Percentiles rank a stretch among this genome's conserved stretches.
Conservation (phyloP, 2,888 invertebrate species). For the Mythimna loreyi region DNA sequence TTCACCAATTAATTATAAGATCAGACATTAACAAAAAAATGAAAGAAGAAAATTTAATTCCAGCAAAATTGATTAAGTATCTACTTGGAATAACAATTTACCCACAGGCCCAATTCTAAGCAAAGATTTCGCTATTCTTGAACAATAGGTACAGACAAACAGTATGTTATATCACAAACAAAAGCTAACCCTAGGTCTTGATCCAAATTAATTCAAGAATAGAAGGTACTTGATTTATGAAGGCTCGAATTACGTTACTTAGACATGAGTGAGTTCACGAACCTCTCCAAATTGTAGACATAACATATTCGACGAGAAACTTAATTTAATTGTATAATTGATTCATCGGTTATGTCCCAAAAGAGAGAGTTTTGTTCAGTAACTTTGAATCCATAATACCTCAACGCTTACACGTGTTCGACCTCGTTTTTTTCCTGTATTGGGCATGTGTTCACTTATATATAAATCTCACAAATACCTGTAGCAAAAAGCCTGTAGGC, state of each 20-base stretch:
- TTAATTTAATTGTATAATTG: constrained; percentile 12
- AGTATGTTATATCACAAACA: constrained; percentile 24
- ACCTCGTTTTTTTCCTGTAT: background rate
- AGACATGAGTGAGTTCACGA: background rate
- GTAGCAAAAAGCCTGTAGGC: background rate
- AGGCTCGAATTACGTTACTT: constrained; percentile 20
- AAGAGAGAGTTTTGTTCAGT: background rate
- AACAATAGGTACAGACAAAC: background rate
- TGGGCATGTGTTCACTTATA: background rate
- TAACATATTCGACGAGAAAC: constrained; percentile 2
- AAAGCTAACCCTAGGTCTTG: constrained; percentile 16
- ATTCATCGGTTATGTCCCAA: background rate
- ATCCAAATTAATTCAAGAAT: constrained; percentile 30
- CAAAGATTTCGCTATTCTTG: constrained; percentile 9
- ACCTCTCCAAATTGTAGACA: background rate
- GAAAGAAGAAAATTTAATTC: background rate
- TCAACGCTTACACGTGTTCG: background rate
- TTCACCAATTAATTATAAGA: too few species aligned
- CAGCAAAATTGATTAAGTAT: background rate
- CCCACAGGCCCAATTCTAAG: background rate
- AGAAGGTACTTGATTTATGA: constrained; percentile 26
- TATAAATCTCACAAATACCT: background rate
- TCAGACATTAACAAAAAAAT: too few species aligned
- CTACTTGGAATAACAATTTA: background rate
- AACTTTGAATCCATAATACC: background rate